Percentiles rank a stretch among this genome's conserved stretches.
Evolutionary conservation across 2,888 invertebrate genomes (phyloP).

Genomic region (Tribolium freemani): DNA sequence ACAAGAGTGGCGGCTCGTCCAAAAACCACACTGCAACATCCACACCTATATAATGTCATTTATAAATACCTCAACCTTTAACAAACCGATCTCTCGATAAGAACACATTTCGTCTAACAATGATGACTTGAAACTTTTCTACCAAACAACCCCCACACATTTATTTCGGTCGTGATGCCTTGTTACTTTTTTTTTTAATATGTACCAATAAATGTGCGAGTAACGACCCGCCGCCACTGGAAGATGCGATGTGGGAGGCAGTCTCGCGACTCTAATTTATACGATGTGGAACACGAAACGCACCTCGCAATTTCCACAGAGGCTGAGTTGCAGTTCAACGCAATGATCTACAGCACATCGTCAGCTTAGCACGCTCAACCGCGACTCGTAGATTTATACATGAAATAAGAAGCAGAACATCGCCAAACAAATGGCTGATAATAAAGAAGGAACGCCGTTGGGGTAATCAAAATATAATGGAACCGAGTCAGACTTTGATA

Average conservation of each 20-base stretch:
- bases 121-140: neutral
- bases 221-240: conserved; percentile 7
- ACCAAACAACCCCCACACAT: no score
- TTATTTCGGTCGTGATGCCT: neutral
- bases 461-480: conserved; percentile 64
- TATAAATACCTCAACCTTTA: neutral
- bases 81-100: neutral
- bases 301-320: conserved; percentile 51
- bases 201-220: neutral
- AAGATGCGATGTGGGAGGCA: conserved; percentile 42
- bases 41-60: neutral
- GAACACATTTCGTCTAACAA: neutral
- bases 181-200: neutral
- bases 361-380: conserved; percentile 54
- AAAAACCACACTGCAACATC: neutral
- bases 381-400: conserved; percentile 56
- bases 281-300: conserved; percentile 48
- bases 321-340: conserved; percentile 42
- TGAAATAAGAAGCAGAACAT: conserved; percentile 53
- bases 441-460: conserved; percentile 58
- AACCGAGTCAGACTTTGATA: conserved; percentile 64
- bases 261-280: conserved; percentile 51
- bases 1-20: conserved; percentile 26
- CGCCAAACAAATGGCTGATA: conserved; percentile 58
- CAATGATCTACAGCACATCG: conserved; percentile 58